These are phyloP conservation scores for Esox lucius DNA, from an alignment of 2,797 vertebrate species.

Conservation along the genomic window DNA sequence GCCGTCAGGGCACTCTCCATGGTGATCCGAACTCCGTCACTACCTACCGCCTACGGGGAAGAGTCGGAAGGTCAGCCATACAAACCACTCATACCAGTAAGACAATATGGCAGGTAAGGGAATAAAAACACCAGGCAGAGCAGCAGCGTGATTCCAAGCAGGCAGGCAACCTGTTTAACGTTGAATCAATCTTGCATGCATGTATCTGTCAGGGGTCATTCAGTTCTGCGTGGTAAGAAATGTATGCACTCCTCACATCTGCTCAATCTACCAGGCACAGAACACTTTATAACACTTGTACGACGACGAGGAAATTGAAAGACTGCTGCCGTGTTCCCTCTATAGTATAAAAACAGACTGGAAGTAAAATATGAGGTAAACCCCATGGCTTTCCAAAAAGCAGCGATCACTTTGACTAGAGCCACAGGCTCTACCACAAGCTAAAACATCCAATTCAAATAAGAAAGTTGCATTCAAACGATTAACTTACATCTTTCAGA, in stretches of 20 bases:
- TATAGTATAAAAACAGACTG: background rate
- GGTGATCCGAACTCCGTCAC: slow-evolving; percentile 87
- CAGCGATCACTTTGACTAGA: slow-evolving; percentile 10
- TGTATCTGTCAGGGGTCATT: background rate
- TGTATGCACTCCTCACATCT: slow-evolving; percentile 12
- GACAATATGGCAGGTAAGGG: background rate
- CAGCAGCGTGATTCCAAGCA: background rate
- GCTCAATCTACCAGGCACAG: background rate
- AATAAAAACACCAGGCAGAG: background rate
- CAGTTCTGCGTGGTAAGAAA: slow-evolving; percentile 12
- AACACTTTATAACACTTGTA: background rate
- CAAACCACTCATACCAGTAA: background rate
- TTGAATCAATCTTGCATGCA: background rate
- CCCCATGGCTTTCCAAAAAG: background rate
- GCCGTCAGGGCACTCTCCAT: slow-evolving; percentile 98
- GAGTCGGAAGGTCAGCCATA: background rate
- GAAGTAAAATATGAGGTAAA: background rate
- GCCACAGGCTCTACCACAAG: slow-evolving; percentile 23
- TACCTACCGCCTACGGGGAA: slow-evolving; percentile 80
- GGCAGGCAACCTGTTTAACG: background rate
- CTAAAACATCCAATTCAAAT: slow-evolving; percentile 13
- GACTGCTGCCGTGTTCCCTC: too few relatives aligned
- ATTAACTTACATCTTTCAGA: slow-evolving; percentile 66
- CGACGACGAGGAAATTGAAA: too few relatives aligned
- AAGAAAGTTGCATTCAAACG: background rate